phyloP scores from a whole-genome alignment of 2,888 invertebrate genomes.

The Argynnis bischoffii region DNA sequence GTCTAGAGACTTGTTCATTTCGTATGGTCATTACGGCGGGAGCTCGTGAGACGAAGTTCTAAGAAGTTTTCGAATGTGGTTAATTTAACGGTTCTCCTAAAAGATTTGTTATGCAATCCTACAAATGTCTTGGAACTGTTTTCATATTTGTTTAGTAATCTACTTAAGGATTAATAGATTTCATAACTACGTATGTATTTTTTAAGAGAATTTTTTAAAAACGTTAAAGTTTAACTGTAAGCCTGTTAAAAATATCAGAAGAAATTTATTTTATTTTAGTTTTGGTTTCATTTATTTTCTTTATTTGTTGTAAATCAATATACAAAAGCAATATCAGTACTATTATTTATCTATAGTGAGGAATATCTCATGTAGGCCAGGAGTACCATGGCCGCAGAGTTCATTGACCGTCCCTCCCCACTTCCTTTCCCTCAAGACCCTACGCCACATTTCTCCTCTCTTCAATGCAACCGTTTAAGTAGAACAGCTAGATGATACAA shows the following conservation, averaged over 20 bases:
- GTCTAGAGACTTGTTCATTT: slow-evolving; percentile 31
- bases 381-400: slow-evolving; percentile 72
- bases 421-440: slow-evolving; percentile 57
- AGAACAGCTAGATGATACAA: slow-evolving; percentile 53
- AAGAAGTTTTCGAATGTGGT: slow-evolving; percentile 67
- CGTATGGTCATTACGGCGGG: slow-evolving; percentile 40
- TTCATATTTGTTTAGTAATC: slow-evolving; percentile 21
- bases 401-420: slow-evolving; percentile 63
- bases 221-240: too few species aligned
- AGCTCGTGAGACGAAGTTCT: slow-evolving; percentile 58
- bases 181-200: not conserved
- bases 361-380: slow-evolving; percentile 62
- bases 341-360: slow-evolving; percentile 11
- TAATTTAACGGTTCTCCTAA: slow-evolving; percentile 65
- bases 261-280: not conserved
- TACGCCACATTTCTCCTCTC: slow-evolving; percentile 67
- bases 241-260: not conserved
- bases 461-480: slow-evolving; percentile 56
- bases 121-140: slow-evolving; percentile 50
- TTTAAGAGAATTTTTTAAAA: too few species aligned
- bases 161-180: slow-evolving; percentile 17
- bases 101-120: slow-evolving; percentile 59
- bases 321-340: not conserved
- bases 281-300: not conserved
- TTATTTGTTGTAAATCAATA: not conserved